Evolutionary conservation across 2,888 invertebrate species (phyloP), one percentile per base, ranked within the genome.

Genomic region (Drosophila niveifrons): DNA sequence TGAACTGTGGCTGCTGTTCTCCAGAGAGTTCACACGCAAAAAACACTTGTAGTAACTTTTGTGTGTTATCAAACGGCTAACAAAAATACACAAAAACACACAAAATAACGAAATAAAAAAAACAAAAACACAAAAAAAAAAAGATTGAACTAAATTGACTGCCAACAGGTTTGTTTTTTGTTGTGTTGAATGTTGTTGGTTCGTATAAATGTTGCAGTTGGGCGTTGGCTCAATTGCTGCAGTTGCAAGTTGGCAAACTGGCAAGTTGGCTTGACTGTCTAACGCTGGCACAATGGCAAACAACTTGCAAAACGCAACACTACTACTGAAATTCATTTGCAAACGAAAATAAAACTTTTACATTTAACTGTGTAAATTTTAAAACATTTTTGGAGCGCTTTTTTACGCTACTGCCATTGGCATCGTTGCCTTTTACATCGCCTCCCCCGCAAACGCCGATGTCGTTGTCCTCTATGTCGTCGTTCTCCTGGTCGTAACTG

Each of bases 361-460:
- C 88, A 80, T 89, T 88, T 89, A 89, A 85, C 89, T 82, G 88
- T 88, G 89, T 78, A 88, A 72, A 88, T 86, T 84, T 89, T 75
- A 63, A 81, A 81, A 88, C 87, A 84, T 83, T 86, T 83, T 69
- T 76, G 41, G 62, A 63, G 79, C 75, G 62, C 31, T 78, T 74
- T 76, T 75, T 76, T 78, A 74, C 66, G 63, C 67, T 58, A 59
- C 66, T 66, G 70, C 66, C 62, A 68, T 55, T 66, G 64, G 63
- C 75, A 59, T 59, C 18, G 31, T 39, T 53, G 52, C 44, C 9
- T 36, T n/a, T 7, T 15, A 13, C 39, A 2, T 2, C 15, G 39
- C 41, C 9, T 6, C 6, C 41, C 7, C 41, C 18, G 3, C 34
- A 7, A n/a, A 29, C 70, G 55, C 55, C 55, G 55, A 36, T 44